Evolutionary conservation across 2,113 vertebrate species (phyloP), one percentile per base, ranked within the genome.

Genomic region (Myiozetetes cayanensis): DNA sequence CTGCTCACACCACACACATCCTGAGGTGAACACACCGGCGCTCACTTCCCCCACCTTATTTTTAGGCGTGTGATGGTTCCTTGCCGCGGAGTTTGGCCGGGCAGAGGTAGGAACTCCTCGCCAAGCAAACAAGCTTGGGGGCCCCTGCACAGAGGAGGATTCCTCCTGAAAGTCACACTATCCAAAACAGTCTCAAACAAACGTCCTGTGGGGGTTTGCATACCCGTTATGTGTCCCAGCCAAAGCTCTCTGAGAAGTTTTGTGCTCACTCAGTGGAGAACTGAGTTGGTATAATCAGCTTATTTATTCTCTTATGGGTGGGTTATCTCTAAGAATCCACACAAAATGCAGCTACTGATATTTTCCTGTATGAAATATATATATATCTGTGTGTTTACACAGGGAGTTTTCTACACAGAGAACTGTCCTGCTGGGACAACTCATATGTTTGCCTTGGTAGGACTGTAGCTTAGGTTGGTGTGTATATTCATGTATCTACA

Each of bases 211-310:
- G 23, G 23, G 23, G 30, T 76, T 19, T 53, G 22, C 6, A 1
- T 21, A 17, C 19, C 17, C 0, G 0, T 37, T 50, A 9, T 1
- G 1, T 49, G 6, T 66, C 30, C 5, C 30, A 25, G 1, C 35
- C 16, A 2, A 78, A 37, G 22, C 1, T 0, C 19, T 63, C 75
- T 33, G n/a, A 25, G 14, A 46, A 71, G 46, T 9, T 46, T 31
- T 24, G 13, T 16, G 49, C 47, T 81, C 12, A 1, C 61, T 46
- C n/a, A 21, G 0, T 35, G 65, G 49, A 28, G 33, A 46, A 14
- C 12, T 14, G 47, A 23, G 14, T 66, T 14, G 4, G 23, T 33
- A 33, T 56, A 19, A 52, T 56, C 9, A 14, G 28, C 13, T 2
- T 35, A 9, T 86, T 75, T 50, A 3, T 31, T 41, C 9, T 10